Percentiles rank a stretch among this genome's conserved stretches.
These are phyloP conservation scores for Desmodus rotundus DNA, from an alignment of 2,113 vertebrate species.

Conservation along the genomic window DNA sequence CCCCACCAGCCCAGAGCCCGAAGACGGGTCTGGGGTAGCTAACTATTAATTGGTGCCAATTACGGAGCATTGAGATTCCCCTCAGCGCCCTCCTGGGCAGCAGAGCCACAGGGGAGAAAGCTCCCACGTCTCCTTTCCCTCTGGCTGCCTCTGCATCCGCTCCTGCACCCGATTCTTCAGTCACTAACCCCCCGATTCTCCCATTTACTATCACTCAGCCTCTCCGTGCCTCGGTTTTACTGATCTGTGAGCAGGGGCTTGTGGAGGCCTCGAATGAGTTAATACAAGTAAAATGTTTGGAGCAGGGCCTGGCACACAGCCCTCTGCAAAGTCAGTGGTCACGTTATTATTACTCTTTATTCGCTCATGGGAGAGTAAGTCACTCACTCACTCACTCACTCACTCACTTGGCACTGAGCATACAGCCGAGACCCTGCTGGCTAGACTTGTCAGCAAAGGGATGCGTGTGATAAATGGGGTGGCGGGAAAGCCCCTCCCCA, in stretches of 20 bases:
- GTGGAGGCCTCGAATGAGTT: neutral
- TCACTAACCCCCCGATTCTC: neutral
- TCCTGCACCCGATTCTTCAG: neutral
- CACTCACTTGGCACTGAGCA: neutral
- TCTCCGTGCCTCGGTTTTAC: neutral
- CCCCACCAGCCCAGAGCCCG: neutral
- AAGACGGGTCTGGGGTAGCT: neutral
- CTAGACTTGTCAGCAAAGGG: neutral
- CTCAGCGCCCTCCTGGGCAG: slow-evolving; percentile 28
- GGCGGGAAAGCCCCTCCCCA: neutral
- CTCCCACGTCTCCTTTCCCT: neutral
- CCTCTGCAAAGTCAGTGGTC: neutral
- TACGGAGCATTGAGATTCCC: slow-evolving; percentile 46
- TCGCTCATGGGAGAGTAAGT: neutral
- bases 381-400: neutral
- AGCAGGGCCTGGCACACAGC: slow-evolving; percentile 1
- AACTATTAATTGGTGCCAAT: slow-evolving; percentile 21
- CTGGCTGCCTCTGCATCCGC: neutral
- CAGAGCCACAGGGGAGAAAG: neutral
- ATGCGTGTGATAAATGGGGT: neutral
- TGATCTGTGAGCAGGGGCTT: neutral
- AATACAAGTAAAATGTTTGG: neutral
- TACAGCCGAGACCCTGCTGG: neutral
- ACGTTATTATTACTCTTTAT: neutral
- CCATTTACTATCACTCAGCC: neutral